Evolutionary conservation across 2,888 invertebrate genomes (phyloP), one percentile per base, ranked within the genome.

Genomic region (Palloptera scutellata): DNA sequence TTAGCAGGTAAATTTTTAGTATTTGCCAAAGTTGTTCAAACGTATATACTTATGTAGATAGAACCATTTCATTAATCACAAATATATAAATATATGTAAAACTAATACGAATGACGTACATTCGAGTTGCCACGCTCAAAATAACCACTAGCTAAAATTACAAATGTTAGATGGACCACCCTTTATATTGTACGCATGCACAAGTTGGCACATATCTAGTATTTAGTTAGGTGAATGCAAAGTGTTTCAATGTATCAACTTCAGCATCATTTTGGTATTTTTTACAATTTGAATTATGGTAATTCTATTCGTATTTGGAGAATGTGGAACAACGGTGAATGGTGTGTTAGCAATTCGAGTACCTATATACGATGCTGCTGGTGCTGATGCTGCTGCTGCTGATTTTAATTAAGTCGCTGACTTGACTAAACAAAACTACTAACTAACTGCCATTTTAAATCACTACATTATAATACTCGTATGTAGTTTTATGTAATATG

Each of bases 201-300:
- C 51, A 52, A n/a, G 1, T 6, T 30, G 11, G 30, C 6, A 30
- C 30, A 30, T 30, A 30, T 6, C 2, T 30, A 30, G 30, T 30
- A 61, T 15, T 51, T 13, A 13, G 6, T 30, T 10, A 43, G 17
- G 45, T 20, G 9, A 3, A 17, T 41, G 40, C n/a, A 41, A 17
- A 41, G 1, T 15, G 48, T n/a, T 48, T 48, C 13, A 15, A 12
- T 48, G 15, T 48, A n/a, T 48, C 12, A 48, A n/a, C 12, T 48
- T 48, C 12, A 48, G 12, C 12, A 40, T 40, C 12, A 12, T 51
- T 13, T 19, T 1, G 45, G 19, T 55, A 62, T 73, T 64, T 30
- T 30, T 30, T 30, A 30, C 52, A 68, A 71, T 53, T 70, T 69
- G 61, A 64, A 63, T n/a, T 52, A n/a, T 53, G n/a, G n/a, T 54